Evolutionary conservation across 2,113 vertebrate genomes (phyloP).

Genomic region (Nyctibius bracteatus): DNA sequence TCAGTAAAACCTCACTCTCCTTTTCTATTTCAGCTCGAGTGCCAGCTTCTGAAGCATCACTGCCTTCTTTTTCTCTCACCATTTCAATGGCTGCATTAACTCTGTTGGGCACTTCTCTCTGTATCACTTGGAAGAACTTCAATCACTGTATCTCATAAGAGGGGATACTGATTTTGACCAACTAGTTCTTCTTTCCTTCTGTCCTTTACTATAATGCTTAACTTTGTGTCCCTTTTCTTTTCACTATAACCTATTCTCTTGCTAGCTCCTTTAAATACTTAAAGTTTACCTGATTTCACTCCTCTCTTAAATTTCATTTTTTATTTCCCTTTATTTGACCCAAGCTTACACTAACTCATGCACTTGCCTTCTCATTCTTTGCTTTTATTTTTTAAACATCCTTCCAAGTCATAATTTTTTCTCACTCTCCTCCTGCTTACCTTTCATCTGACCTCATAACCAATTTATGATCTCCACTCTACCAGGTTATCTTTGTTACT

Average conservation of each 20-base stretch:
- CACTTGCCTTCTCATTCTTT: not conserved
- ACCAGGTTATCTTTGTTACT: not conserved
- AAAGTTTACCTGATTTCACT: not conserved
- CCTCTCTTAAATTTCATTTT: not conserved
- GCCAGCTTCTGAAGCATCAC: not conserved
- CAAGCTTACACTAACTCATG: not conserved
- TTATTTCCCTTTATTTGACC: not conserved
- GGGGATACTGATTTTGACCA: not conserved
- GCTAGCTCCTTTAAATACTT: not conserved
- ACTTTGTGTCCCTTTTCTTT: not conserved
- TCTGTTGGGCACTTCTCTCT: not conserved
- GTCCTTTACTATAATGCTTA: not conserved
- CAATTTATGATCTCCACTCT: constrained; percentile 1
- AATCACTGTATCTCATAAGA: not conserved
- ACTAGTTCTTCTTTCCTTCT: not conserved
- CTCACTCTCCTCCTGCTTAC: not conserved
- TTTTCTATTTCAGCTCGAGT: not conserved
- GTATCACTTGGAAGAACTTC: not conserved
- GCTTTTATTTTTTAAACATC: not conserved
- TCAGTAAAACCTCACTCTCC: not conserved
- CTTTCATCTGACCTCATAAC: constrained; percentile 21
- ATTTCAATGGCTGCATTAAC: not conserved
- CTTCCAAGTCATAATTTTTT: not conserved
- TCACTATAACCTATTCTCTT: not conserved
- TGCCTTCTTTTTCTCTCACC: not conserved